Evolutionary conservation across 2,888 invertebrate genomes (phyloP).

Genomic region (Pseudeuparius sepicola): DNA sequence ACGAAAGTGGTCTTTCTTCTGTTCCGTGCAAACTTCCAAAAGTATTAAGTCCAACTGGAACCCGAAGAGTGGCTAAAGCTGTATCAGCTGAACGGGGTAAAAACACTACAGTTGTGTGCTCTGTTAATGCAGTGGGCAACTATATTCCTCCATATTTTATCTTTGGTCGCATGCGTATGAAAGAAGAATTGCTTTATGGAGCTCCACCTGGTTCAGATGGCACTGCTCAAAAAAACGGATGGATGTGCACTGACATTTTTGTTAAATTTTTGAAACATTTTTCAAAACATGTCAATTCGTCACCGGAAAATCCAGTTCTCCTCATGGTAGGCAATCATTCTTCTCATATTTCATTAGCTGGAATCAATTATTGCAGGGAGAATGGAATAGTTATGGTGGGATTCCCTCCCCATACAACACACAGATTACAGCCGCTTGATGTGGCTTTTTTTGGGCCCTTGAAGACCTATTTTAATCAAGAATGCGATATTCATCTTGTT

Average conservation of each 20-base stretch:
- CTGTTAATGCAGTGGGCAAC: slow-evolving; percentile 4
- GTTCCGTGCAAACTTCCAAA: slow-evolving; percentile 3
- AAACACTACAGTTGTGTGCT: slow-evolving; percentile 7
- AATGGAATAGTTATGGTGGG: slow-evolving; percentile 5
- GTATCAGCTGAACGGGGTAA: slow-evolving; percentile 4
- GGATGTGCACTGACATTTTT: slow-evolving; percentile 5
- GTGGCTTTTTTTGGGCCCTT: slow-evolving; percentile 4
- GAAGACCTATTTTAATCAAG: slow-evolving; percentile 1
- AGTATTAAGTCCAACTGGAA: neutral
- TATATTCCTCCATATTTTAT: slow-evolving; percentile 5
- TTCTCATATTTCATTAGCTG: slow-evolving; percentile 3
- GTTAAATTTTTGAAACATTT: slow-evolving; percentile 6
- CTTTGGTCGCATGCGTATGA: slow-evolving; percentile 4
- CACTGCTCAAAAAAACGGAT: slow-evolving; percentile 6
- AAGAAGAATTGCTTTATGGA: slow-evolving; percentile 6
- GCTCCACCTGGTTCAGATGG: slow-evolving; percentile 1
- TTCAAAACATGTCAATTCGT: neutral
- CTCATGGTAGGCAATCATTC: slow-evolving; percentile 6
- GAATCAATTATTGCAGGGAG: slow-evolving; percentile 2
- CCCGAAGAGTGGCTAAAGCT: neutral
- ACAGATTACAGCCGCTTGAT: no score
- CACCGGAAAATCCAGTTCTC: slow-evolving; percentile 1
- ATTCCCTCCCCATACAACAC: slow-evolving; percentile 3
- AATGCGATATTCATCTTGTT: slow-evolving; percentile 1
- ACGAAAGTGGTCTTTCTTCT: neutral